Percentiles rank a stretch among this genome's conserved stretches.
Conservation (phyloP, 2,113 vertebrate genomes). For the Oreochromis aureus region DNA sequence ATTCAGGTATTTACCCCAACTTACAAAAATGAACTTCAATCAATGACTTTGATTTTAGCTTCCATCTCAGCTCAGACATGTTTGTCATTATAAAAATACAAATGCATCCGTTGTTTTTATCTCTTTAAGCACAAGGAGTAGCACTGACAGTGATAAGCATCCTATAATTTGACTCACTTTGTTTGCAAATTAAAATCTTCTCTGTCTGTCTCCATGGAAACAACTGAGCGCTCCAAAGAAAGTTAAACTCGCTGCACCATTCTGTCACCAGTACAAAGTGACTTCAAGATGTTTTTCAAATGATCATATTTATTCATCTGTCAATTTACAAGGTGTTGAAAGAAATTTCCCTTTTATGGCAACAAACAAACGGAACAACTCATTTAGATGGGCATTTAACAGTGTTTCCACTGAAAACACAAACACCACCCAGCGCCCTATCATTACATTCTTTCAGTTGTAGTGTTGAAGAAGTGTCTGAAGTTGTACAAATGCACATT, state of each 20-base stretch:
- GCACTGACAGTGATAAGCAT: not conserved
- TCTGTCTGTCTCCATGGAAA: constrained; percentile 32
- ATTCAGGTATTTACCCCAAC: not conserved
- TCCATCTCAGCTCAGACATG: not conserved
- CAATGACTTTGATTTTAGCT: not conserved
- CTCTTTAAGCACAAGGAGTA: not conserved
- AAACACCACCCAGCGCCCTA: not conserved
- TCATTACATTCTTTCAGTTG: not conserved
- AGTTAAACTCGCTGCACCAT: not conserved
- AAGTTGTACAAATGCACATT: not conserved
- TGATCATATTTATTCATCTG: not conserved
- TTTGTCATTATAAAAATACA: not conserved
- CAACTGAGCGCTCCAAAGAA: not conserved
- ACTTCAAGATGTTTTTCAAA: not conserved
- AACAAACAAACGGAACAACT: not conserved
- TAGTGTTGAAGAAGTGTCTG: not conserved
- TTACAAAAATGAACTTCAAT: not conserved
- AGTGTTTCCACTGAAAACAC: not conserved
- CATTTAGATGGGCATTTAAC: not conserved
- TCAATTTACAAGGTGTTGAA: not conserved
- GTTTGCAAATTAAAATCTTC: not conserved
- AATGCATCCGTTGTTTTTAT: not conserved
- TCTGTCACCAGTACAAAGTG: not conserved
- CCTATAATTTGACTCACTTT: not conserved
- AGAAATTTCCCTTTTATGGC: not conserved